Evolutionary conservation across 2,113 vertebrate species (phyloP), one percentile per base, ranked within the genome.

Genomic region (Notothenia coriiceps): DNA sequence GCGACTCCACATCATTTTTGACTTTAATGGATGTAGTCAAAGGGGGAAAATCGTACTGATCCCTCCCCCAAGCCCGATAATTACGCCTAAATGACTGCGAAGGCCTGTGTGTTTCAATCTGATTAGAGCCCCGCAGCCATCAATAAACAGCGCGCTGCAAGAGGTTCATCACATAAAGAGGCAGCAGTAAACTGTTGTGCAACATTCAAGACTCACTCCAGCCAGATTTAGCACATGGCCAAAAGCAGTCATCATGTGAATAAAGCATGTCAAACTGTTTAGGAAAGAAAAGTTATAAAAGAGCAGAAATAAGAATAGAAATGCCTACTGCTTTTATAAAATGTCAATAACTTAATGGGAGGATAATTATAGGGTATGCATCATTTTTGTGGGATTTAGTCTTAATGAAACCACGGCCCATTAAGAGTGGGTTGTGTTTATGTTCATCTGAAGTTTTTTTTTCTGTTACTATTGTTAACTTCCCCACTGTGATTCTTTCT

Each of bases 61-160:
- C 95, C 92, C 93, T 92, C 92, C 88, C 91, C 89, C 73, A 82
- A 89, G 88, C 94, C 81, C 85, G 91, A 95, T 96, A 96, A 98
- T 97, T 96, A 95, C 92, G 94, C 94, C 93, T 94, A 95, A 97
- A 97, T 93, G 95, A 94, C 95, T 92, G 83, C 91, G 57, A 91
- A 90, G 95, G 93, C 93, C 93, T 95, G 94, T 91, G 96, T 95
- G 96, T 95, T 96, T 94, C 91, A 92, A 94, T 94, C 96, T 96
- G 96, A 97, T 97, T 96, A 97, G 93, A 95, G 95, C 92, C 95
- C 95, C 55, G 92, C 92, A 93, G 95, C 94, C 90, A 94, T 96
- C 96, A 94, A 95, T 95, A 96, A 96, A 95, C 93, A 90, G 89
- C 92, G 84, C 92, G 63, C 89, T 88, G 93, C 86, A 86, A 95